Evolutionary conservation across 1,140 invertebrate species (phyloP), one percentile per base, ranked within the genome.

Genomic region (Drosophila pruinosa): DNA sequence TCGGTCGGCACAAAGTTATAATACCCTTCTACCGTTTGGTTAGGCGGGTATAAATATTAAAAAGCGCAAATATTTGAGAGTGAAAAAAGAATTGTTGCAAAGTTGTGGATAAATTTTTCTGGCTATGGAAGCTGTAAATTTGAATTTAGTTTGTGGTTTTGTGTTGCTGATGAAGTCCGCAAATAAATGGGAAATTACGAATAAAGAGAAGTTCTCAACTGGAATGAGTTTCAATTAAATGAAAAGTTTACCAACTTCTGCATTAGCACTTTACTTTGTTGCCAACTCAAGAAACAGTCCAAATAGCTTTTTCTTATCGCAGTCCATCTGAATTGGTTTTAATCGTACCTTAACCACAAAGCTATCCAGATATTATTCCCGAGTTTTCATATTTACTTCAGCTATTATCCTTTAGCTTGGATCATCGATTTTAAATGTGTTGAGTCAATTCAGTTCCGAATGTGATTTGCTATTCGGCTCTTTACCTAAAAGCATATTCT

Each of bases 1-100:
- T n/a, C n/a, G n/a, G n/a, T n/a, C n/a, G n/a, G n/a, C n/a, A n/a
- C n/a, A n/a, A n/a, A n/a, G n/a, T n/a, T n/a, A n/a, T n/a, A n/a
- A n/a, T n/a, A n/a, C n/a, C n/a, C n/a, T n/a, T n/a, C n/a, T n/a
- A n/a, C n/a, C n/a, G n/a, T n/a, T n/a, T n/a, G n/a, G n/a, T n/a
- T n/a, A n/a, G n/a, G n/a, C n/a, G n/a, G n/a, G n/a, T n/a, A n/a
- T n/a, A n/a, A n/a, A n/a, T n/a, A n/a, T n/a, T n/a, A n/a, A 17
- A 68, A 43, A 68, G 45, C 26, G 56, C 57, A 68, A 61, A 61
- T 61, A 61, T 52, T 45, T 28, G 12, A 22, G 24, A 52, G n/a
- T n/a, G 24, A 34, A 52, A 19, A 26, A 48, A 28, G 26, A 38
- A 67, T 19, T 41, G 24, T 34, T 45, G 43, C 41, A 50, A 10